Percentiles rank a stretch among this genome's conserved stretches.
Conservation (phyloP, 1,140 invertebrate genomes). For the Nylanderia fulva region DNA sequence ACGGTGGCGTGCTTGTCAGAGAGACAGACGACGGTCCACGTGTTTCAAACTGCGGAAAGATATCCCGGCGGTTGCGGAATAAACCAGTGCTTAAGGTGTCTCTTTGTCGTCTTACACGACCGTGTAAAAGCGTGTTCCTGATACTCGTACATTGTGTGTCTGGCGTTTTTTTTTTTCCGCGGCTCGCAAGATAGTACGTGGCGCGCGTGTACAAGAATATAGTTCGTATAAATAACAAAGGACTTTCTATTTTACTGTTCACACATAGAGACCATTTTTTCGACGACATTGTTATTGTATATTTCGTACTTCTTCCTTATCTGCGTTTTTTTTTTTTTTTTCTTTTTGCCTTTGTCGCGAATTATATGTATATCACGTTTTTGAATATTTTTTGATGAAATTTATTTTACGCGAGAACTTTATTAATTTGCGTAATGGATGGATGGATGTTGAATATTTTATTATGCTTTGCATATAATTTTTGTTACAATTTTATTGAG, state of each 20-base stretch:
- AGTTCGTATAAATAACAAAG: constrained; percentile 12
- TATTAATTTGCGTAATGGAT: constrained; percentile 50
- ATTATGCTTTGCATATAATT: constrained; percentile 37
- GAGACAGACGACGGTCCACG: constrained; percentile 39
- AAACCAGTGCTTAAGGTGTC: constrained; percentile 66
- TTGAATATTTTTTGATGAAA: constrained; percentile 46
- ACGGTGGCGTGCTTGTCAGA: constrained; percentile 61
- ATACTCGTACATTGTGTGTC: constrained; percentile 31
- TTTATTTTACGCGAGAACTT: constrained; percentile 35
- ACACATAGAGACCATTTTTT: neutral
- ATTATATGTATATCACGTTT: constrained; percentile 15
- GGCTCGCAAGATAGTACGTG: neutral
- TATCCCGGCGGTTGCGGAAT: constrained; percentile 57
- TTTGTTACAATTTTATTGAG: constrained; percentile 33
- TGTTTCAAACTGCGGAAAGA: constrained; percentile 45
- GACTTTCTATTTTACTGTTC: constrained; percentile 12
- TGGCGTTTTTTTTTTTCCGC: constrained; percentile 9
- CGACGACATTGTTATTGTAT: constrained; percentile 15
- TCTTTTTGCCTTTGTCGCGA: neutral
- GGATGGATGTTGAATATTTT: constrained; percentile 37
- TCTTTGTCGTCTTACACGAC: constrained; percentile 63
- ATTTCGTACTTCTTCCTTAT: neutral
- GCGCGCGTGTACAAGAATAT: neutral
- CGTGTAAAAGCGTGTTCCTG: constrained; percentile 59
- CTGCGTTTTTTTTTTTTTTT: neutral